Evolutionary conservation across 2,888 invertebrate genomes (phyloP), one percentile per base, ranked within the genome.

Genomic region (Embidobia sp.): DNA sequence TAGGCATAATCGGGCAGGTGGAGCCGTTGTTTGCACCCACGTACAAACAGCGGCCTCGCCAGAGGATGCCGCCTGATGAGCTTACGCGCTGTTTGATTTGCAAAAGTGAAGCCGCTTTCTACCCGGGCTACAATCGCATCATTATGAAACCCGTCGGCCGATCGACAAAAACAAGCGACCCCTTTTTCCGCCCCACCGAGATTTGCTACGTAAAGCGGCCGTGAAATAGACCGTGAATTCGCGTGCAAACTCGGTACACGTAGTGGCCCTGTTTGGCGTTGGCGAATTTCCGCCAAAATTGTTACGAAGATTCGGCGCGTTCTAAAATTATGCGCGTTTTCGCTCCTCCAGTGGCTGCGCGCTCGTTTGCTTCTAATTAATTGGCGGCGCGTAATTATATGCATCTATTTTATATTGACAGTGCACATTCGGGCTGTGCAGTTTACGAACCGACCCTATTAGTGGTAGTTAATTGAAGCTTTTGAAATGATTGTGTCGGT

Each of bases 61-160:
- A 81, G 55, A 72, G 83, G 79, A 82, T 83, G 81, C 83, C 37
- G 69, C 59, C 79, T 74, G 76, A 73, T 69, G 75, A 69, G 69
- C 75, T 69, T 57, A 78, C 78, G 77, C 78, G 77, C 82, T 86
- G 82, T 86, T 86, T 86, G 86, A 85, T 85, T 86, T 86, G 85
- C 85, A 84, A 85, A 85, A 85, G 85, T 85, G 83, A 85, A 85
- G 78, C 79, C 66, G 77, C 72, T 64, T 61, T 59, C 74, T 48
- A 74, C 46, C 48, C 33, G n/a, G n/a, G 31, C 51, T 61, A 74
- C 74, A 51, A 57, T 37, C 66, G 35, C 44, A 67, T 69, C 63
- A 63, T 75, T 69, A 75, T 69, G 55, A 69, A 69, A 67, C 75
- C 55, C 57, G 61, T 74, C 67, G 63, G 55, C 27, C 48, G 59